These are phyloP conservation scores for Hypomecis punctinalis DNA, from an alignment of 2,888 invertebrate genomes.

Conservation along the genomic window DNA sequence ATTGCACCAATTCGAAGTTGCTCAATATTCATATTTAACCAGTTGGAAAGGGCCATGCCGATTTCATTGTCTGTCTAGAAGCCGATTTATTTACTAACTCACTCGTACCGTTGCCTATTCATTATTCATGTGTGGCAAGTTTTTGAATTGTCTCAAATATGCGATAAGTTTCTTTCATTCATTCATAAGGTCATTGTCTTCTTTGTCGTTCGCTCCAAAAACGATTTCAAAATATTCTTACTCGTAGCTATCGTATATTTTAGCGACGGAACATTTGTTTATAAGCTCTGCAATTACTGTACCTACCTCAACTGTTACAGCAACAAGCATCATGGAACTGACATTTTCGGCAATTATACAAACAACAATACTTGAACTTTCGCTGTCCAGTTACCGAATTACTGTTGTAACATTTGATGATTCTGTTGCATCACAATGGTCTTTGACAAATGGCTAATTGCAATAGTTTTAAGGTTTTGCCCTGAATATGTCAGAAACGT, in stretches of 20 bases:
- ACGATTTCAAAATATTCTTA: background rate
- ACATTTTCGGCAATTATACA: conserved; percentile 35
- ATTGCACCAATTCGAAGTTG: conserved; percentile 13
- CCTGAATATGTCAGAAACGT: conserved; percentile 44
- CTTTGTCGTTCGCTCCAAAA: background rate
- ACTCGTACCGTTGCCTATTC: background rate
- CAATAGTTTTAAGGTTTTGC: conserved; percentile 38
- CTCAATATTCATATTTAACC: conserved; percentile 14
- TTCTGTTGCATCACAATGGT: conserved; percentile 46
- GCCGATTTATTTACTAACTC: conserved; percentile 7
- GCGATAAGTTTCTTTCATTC: background rate
- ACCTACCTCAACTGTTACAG: conserved; percentile 8
- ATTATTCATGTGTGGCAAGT: background rate
- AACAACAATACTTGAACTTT: conserved; percentile 34
- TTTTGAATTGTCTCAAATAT: background rate
- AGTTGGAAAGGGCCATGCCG: conserved; percentile 15
- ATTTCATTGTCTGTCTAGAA: conserved; percentile 5
- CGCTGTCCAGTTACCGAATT: conserved; percentile 20
- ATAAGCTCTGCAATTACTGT: background rate
- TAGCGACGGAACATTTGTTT: background rate
- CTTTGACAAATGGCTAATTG: conserved; percentile 49
- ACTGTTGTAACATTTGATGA: conserved; percentile 35
- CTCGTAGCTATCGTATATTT: background rate
- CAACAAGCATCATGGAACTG: conserved; percentile 17
- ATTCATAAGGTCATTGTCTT: background rate